Conservation (phyloP, 2,797 vertebrate species). For the Craterocephalus amniculus region DNA sequence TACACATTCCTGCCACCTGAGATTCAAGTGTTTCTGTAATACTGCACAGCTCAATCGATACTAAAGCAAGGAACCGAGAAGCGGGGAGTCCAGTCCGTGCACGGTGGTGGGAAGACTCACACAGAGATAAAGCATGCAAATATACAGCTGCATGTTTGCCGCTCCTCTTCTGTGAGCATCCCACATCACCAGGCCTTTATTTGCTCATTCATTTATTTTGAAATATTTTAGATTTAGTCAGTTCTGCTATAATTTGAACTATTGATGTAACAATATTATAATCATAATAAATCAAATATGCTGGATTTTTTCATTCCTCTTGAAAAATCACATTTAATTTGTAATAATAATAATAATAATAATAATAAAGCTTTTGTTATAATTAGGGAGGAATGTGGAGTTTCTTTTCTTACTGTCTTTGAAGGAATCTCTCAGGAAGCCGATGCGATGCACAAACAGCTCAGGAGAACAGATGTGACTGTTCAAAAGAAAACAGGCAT, state of each 20-base stretch:
- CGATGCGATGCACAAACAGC: conserved; percentile 72
- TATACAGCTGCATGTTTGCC: conserved; percentile 34
- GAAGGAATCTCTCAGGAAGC: conserved; percentile 70
- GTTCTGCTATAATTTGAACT: background rate
- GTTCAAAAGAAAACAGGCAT: conserved; percentile 72
- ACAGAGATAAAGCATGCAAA: conserved; percentile 68
- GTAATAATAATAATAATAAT: conserved; percentile 1
- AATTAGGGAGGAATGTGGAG: conserved; percentile 39
- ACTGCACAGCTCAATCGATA: conserved; percentile 91
- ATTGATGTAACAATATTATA: background rate
- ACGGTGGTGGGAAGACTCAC: conserved; percentile 77
- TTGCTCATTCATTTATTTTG: background rate
- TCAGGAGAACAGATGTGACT: conserved; percentile 77
- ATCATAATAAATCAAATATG: background rate
- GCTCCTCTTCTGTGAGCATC: conserved; percentile 22
- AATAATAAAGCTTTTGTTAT: conserved; percentile 18
- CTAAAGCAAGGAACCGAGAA: conserved; percentile 58
- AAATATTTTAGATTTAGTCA: background rate
- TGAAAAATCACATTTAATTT: background rate
- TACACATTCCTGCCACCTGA: conserved; percentile 89
- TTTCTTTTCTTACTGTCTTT: conserved; percentile 63
- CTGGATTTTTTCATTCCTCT: background rate
- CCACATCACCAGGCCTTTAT: conserved; percentile 5
- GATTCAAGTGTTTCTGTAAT: conserved; percentile 89
- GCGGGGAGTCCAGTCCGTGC: conserved; percentile 66